Base-by-base conservation (phyloP, 2,888 invertebrate species). In the Parapristionchus giblindavisi region DNA sequence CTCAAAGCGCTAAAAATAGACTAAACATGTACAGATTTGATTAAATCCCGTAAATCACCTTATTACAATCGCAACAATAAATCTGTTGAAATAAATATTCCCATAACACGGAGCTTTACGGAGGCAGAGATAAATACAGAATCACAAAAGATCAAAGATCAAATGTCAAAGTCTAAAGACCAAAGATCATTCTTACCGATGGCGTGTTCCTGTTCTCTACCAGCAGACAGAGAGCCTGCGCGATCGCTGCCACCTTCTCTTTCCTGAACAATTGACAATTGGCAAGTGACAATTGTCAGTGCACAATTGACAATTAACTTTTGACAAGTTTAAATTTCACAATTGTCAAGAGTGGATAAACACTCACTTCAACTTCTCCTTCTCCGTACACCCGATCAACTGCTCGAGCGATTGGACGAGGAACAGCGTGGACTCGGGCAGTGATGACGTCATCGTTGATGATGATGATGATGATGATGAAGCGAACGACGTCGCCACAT, bases 321-420 rank as follows among this genome's bases (percentile, higher is more conserved):
- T n/a, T n/a, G 14, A 48, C 48, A 48, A 11, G 48, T 48, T 14
- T 48, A 21, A 11, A 48, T 48, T 48, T 48, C 21, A 21, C 48
- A 48, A 14, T 21, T 48, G 14, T 11, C 8, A 38, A 1, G 24
- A 34, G 8, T 21, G 40, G 36, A 34, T 3, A 3, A 29, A 11
- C 29, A 38, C 71, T 29, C 48, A 58, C 58, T 24, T 71, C 29
- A 71, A 17, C 36, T 21, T 17, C 34, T 58, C 36, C 58, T 58
- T 34, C 4, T 58, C 58, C 29, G 71, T 58, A 32, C 32, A 27
- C 38, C 38, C 29, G n/a, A 71, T 17, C 38, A 71, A 40, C 58
- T 58, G 48, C 14, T 56, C 32, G 2, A 71, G 71, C n/a, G 71
- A 38, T 29, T 71, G 38, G 1, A 71, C 58, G 36, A 71, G 56